A percentile compares a stretch with the other conserved stretches of the same genome.
phyloP scores from a whole-genome alignment of 2,888 invertebrate species.

The Vanessa cardui region DNA sequence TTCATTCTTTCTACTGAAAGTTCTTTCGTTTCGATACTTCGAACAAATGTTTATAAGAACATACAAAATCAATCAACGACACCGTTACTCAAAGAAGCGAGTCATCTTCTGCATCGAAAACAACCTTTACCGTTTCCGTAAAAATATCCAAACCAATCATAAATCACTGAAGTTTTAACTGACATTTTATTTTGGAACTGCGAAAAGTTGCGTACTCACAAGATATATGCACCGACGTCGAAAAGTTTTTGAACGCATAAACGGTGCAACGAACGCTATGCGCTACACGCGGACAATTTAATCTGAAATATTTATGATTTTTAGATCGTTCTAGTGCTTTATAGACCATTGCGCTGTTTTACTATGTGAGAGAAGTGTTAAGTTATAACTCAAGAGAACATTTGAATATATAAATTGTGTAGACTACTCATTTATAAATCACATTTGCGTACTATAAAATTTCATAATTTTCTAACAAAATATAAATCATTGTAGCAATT shows the following conservation, averaged over 20 bases:
- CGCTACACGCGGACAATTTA: constrained; percentile 41
- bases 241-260: constrained; percentile 12
- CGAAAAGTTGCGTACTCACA: constrained; percentile 48
- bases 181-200: constrained; percentile 64
- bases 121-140: constrained; percentile 54
- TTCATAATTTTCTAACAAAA: too few relatives aligned
- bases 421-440: background rate
- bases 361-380: constrained; percentile 37
- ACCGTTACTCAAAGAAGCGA: constrained; percentile 32
- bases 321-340: constrained; percentile 38
- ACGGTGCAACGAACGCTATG: constrained; percentile 41
- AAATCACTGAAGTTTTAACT: constrained; percentile 63
- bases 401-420: background rate
- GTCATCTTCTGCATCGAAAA: constrained; percentile 49
- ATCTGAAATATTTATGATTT: constrained; percentile 44
- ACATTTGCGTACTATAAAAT: too few relatives aligned
- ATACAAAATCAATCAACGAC: constrained; percentile 39
- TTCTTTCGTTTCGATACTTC: too few relatives aligned
- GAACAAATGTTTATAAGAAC: constrained; percentile 22
- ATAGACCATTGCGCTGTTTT: constrained; percentile 42
- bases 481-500: too few relatives aligned
- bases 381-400: constrained; percentile 8
- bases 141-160: constrained; percentile 57
- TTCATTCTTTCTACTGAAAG: background rate
- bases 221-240: constrained; percentile 6